Evolutionary conservation across 2,797 vertebrate genomes (phyloP).

Genomic region (Paramormyrops hopkinsi): DNA sequence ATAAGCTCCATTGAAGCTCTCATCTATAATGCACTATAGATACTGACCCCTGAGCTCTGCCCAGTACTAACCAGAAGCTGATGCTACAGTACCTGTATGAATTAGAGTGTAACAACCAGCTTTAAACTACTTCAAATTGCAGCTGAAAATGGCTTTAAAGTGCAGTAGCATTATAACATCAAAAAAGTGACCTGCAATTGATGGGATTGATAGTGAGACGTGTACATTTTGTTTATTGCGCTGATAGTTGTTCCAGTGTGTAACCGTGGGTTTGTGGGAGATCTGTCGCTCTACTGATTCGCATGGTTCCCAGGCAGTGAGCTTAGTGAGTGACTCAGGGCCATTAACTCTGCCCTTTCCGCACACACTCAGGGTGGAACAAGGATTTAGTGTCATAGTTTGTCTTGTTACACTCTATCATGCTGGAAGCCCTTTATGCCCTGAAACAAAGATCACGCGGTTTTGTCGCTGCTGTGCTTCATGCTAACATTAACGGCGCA

Average conservation of each 20-base stretch:
- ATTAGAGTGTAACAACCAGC: background rate
- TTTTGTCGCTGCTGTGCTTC: background rate
- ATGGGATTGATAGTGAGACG: background rate
- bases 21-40: background rate
- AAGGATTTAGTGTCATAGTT: background rate
- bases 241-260: background rate
- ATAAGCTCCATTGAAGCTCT: background rate
- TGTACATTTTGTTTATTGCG: background rate
- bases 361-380: background rate
- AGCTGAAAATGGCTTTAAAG: background rate
- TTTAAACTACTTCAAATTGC: background rate
- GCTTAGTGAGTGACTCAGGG: background rate
- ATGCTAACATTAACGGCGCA: background rate
- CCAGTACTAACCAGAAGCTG: background rate
- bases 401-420: background rate
- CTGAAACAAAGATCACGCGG: background rate
- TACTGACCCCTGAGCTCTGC: background rate
- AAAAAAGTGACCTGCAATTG: background rate
- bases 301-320: background rate
- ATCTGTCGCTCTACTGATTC: background rate
- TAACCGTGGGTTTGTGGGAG: background rate
- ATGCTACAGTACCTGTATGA: background rate
- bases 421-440: background rate
- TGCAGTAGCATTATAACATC: background rate
- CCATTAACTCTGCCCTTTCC: background rate